Base-by-base conservation (phyloP, 2,113 vertebrate genomes). In the Osmerus mordax region DNA sequence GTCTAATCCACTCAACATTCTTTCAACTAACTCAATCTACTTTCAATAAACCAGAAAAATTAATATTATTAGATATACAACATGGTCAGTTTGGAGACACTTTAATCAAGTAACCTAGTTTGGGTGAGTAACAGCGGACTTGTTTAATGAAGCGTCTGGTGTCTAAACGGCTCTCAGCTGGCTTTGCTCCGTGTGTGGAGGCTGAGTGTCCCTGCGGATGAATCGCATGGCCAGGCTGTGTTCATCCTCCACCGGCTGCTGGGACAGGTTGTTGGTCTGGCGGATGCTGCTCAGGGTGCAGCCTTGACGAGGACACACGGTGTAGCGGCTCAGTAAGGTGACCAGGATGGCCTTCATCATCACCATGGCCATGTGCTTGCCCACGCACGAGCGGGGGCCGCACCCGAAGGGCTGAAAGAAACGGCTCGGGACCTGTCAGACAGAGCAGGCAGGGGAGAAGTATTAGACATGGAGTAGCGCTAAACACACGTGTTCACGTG, bases 401-500 rank as follows among this genome's bases (percentile, higher is more conserved):
- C 94, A 96, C 6, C 97, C 97, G 58, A 99, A 99, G 0, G 97
- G 97, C 32, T 98, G 97, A 82, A 98, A 98, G 81, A 94, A 97
- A 52, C 95, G 94, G 2, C 88, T 93, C 41, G 97, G 97, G 73
- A 98, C 97, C 97, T 99, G 81, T 6, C 12, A 62, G 28, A 65
- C 61, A 83, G 25, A 82, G 69, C 15, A 36, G 29, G 28, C n/a
- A 25, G 29, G 28, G 19, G 41, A 25, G 23, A 28, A 19, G 23
- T 21, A 13, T 0, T 32, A 11, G 4, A 54, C 18, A 62, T 28
- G 14, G 23, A 14, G 21, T 62, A 25, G 60, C 14, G 3, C 21
- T 13, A 60, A 62, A 62, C 58, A 61, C 60, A 62, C 11, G n/a
- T 4, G 19, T 61, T 18, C 21, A 1, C 16, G 16, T 62, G 5